Evolutionary conservation across 2,888 invertebrate species (phyloP), one percentile per base, ranked within the genome.

Genomic region (Isoperla grammatica): DNA sequence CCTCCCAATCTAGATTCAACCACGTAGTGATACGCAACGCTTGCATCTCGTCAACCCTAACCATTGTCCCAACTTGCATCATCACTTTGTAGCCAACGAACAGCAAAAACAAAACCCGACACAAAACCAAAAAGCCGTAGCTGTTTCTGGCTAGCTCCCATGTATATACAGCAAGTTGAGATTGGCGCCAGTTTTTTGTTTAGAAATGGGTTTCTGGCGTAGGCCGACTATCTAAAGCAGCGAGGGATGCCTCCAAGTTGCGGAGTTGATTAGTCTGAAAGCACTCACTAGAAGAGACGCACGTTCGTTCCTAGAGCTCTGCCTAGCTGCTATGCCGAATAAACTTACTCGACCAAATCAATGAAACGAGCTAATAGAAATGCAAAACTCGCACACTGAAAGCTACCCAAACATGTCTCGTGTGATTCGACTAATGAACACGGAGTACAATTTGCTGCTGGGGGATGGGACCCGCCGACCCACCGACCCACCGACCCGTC

Each of bases 331-430:
- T 8, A 29, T 29, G 29, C 29, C 29, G 29, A 13, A 15, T 49
- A 23, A 49, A 29, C 29, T n/a, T 35, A 49, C 23, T 13, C 49
- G 35, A 15, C 49, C 49, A 49, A 49, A 49, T 49, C 49, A 49
- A 49, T 49, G 49, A 49, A 49, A 29, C 9, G 12, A 5, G 35
- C 49, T 49, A 49, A 49, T 49, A 49, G 49, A 49, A 49, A 49
- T 49, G 49, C 49, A 49, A 49, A 49, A 15, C 49, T 49, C 49
- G 49, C 49, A 49, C 49, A 49, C 29, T 35, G 29, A 49, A 49
- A 23, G 49, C 49, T 29, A 49, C 49, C 49, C 22, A 23, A 35
- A 29, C 35, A 23, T 29, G 49, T 46, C 46, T 46, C 22, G 46
- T 46, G 46, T 20, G 9, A 46, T 49, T 49, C 49, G 22, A n/a